Conservation (phyloP, 1,140 invertebrate genomes). For the Leptoteleia sp. region DNA sequence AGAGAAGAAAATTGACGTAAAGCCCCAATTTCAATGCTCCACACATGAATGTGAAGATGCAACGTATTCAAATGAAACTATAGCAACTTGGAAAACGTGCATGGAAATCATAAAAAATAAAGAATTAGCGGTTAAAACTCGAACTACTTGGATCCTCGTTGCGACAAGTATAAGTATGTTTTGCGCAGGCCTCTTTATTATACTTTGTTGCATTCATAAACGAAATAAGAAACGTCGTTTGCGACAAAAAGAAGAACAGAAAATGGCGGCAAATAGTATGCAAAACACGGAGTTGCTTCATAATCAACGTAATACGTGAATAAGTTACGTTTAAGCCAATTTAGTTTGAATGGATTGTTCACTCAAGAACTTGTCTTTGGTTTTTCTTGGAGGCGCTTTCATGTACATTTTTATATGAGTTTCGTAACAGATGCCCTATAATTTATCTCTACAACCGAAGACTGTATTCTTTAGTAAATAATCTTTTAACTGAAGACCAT, state of each 20-base stretch:
- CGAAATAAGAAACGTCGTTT: slow-evolving; percentile 70
- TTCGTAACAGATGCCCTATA: no score
- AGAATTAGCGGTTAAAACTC: slow-evolving; percentile 66
- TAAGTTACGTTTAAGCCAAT: background rate
- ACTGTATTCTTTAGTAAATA: background rate
- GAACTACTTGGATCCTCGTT: slow-evolving; percentile 74
- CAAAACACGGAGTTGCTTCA: slow-evolving; percentile 74
- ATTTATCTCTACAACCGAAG: background rate
- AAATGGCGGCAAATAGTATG: slow-evolving; percentile 69
- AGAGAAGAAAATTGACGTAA: slow-evolving; percentile 58
- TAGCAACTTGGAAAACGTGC: slow-evolving; percentile 65
- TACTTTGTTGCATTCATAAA: slow-evolving; percentile 74
- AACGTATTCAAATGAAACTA: slow-evolving; percentile 70
- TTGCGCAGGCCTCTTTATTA: slow-evolving; percentile 65
- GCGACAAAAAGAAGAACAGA: slow-evolving; percentile 71
- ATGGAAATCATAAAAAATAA: slow-evolving; percentile 55
- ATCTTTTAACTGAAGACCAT: background rate
- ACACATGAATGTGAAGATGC: slow-evolving; percentile 7
- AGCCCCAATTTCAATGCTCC: slow-evolving; percentile 56
- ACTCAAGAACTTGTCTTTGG: background rate
- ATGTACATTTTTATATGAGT: background rate
- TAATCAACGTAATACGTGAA: slow-evolving; percentile 51
- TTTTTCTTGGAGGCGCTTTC: background rate
- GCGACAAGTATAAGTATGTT: slow-evolving; percentile 69
- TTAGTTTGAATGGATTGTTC: background rate